Conservation (phyloP, 2,113 vertebrate species). For the Malurus alboscapulatus region DNA sequence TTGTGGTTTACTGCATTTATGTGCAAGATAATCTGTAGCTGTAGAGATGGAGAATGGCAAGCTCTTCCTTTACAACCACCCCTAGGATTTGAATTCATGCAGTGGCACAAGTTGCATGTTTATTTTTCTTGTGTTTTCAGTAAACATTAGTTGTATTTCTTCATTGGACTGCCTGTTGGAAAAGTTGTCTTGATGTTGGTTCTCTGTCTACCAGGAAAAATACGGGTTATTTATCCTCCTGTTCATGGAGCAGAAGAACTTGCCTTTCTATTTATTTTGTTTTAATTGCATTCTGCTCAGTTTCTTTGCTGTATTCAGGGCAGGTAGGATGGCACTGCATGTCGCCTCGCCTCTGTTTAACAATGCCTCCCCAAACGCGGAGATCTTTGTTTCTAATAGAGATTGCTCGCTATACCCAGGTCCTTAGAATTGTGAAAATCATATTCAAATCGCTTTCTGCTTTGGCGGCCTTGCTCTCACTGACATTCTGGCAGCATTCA, state of each 20-base stretch:
- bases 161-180: neutral
- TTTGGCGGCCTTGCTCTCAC: neutral
- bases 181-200: neutral
- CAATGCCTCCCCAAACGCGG: neutral
- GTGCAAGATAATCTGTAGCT: neutral
- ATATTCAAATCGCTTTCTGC: neutral
- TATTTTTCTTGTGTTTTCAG: conserved; percentile 1
- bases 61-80: neutral
- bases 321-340: neutral
- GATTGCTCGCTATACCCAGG: neutral
- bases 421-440: neutral
- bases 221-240: neutral
- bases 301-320: neutral
- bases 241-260: neutral
- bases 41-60: neutral
- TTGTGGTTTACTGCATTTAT: neutral
- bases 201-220: neutral
- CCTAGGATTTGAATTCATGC: neutral
- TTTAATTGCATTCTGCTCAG: neutral
- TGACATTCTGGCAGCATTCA: conserved; percentile 22
- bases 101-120: neutral
- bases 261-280: neutral
- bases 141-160: neutral
- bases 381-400: conserved; percentile 12
- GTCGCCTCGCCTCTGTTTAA: neutral